Conservation (phyloP, 2,113 vertebrate genomes). For the Aegotheles bennettii region DNA sequence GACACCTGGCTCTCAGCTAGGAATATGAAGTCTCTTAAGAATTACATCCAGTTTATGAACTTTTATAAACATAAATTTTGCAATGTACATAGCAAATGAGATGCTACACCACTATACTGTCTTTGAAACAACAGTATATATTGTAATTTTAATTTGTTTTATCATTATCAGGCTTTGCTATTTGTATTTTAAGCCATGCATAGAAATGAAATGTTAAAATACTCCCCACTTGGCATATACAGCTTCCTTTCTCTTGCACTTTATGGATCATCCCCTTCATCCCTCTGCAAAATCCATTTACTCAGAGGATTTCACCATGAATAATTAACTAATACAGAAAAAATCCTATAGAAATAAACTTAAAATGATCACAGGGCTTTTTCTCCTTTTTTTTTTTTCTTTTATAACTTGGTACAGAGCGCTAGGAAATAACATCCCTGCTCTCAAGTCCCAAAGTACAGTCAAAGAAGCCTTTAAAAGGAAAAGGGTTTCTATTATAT, state of each 20-base stretch:
- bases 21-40: neutral
- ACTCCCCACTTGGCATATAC: neutral
- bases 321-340: constrained; percentile 53
- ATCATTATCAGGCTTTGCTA: constrained; percentile 3
- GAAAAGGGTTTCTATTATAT: neutral
- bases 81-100: constrained; percentile 9
- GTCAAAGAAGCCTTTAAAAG: neutral
- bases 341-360: constrained; percentile 42
- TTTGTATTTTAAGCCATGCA: constrained; percentile 44
- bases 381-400: neutral
- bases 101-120: neutral
- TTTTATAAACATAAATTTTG: constrained; percentile 45
- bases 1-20: neutral
- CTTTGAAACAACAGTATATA: neutral
- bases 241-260: constrained; percentile 8
- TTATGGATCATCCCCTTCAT: constrained; percentile 40
- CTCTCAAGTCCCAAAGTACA: neutral
- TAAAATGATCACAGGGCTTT: neutral
- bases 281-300: constrained; percentile 37
- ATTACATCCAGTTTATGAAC: constrained; percentile 6
- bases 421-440: neutral
- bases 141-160: constrained; percentile 55
- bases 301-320: constrained; percentile 51
- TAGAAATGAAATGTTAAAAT: constrained; percentile 57
- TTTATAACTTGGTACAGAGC: neutral